Evolutionary conservation across 2,113 vertebrate species (phyloP).

Genomic region (Eidolon helvum): DNA sequence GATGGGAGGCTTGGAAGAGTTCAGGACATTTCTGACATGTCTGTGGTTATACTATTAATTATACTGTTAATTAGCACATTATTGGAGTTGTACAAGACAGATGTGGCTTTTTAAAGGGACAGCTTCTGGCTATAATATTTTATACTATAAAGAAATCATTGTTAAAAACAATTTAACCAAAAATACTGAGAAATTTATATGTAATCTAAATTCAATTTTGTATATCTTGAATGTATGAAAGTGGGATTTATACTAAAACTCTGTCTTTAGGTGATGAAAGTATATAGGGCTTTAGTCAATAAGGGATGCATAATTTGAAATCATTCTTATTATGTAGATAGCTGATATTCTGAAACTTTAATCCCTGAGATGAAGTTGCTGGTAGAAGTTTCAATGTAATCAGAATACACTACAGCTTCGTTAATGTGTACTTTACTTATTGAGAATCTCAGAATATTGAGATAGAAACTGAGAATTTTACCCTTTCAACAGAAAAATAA

Average conservation of each 20-base stretch:
- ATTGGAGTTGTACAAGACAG: not conserved
- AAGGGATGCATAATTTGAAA: constrained; percentile 2
- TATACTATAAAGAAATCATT: not conserved
- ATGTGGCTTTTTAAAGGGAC: not conserved
- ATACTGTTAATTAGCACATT: not conserved
- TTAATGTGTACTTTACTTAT: not conserved
- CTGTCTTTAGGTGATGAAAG: not conserved
- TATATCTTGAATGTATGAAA: not conserved
- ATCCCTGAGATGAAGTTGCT: not conserved
- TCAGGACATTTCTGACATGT: not conserved
- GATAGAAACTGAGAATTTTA: constrained; percentile 6
- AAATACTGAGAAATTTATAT: not conserved
- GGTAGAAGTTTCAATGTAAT: not conserved
- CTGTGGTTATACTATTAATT: not conserved
- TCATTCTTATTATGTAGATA: not conserved
- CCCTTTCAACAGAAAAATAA: not conserved
- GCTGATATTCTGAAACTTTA: not conserved
- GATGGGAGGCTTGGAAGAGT: not conserved
- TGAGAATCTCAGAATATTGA: not conserved
- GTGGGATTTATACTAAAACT: not conserved
- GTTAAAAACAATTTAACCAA: not conserved
- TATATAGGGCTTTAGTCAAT: not conserved
- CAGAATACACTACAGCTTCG: not conserved
- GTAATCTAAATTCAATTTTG: not conserved
- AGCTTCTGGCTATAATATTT: not conserved